Conservation (phyloP, 2,113 vertebrate species). For the Pelecanoides urinatrix region DNA sequence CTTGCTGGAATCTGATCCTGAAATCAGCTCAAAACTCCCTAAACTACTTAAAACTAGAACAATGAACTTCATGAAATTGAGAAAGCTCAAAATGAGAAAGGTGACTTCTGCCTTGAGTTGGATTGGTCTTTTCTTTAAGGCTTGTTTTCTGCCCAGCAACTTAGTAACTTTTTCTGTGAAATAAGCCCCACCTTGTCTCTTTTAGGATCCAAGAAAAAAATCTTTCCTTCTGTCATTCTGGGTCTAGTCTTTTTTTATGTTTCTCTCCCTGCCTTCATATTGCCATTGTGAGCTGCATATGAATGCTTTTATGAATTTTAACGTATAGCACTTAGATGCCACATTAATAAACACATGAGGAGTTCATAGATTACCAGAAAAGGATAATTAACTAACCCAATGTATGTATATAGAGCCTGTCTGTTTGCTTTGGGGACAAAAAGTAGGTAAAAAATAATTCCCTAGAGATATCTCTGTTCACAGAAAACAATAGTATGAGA, state of each 20-base stretch:
- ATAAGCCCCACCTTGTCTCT: not conserved
- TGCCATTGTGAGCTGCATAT: not conserved
- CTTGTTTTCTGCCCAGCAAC: not conserved
- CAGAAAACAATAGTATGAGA: not conserved
- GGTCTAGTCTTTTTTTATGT: not conserved
- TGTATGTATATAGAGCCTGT: not conserved
- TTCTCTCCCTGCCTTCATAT: not conserved
- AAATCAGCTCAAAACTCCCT: not conserved
- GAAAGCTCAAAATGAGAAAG: not conserved
- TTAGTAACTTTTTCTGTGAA: not conserved
- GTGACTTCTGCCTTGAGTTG: not conserved
- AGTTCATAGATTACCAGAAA: not conserved
- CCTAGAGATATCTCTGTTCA: not conserved
- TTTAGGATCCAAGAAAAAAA: not conserved
- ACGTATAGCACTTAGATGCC: not conserved
- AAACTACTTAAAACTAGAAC: not conserved
- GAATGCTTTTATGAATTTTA: not conserved
- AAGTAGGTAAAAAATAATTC: not conserved
- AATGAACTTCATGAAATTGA: accelerated
- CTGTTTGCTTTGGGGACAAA: not conserved
- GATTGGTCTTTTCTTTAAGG: not conserved
- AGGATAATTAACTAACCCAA: not conserved
- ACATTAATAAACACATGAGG: not conserved
- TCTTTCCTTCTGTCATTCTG: not conserved
- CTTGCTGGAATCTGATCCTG: not conserved